phyloP scores from a whole-genome alignment of 1,140 invertebrate species.

The Plutomurus gul region DNA sequence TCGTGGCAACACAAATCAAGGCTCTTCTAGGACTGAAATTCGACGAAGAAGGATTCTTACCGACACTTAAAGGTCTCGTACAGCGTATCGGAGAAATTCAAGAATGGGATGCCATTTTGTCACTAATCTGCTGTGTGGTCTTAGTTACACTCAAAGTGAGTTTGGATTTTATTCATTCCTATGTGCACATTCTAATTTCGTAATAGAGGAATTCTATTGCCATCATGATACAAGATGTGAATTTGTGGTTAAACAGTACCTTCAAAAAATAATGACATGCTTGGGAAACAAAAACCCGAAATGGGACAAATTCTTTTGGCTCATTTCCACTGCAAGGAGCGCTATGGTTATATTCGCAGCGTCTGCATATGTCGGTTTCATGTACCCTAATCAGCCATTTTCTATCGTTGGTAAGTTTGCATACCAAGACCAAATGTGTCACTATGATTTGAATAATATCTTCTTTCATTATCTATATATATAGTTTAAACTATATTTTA shows the following conservation, averaged over 20 bases:
- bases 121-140: conserved; percentile 69
- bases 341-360: conserved; percentile 58
- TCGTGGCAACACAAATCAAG: conserved; percentile 81
- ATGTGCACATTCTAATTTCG: no score
- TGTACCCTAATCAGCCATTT: conserved; percentile 33
- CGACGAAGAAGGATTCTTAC: conserved; percentile 68
- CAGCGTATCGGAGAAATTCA: conserved; percentile 69
- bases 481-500: background rate
- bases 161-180: background rate
- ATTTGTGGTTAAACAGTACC: conserved; percentile 33
- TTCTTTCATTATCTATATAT: background rate
- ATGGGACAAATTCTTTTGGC: conserved; percentile 55
- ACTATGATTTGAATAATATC: background rate
- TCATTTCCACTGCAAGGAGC: conserved; percentile 59
- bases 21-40: conserved; percentile 73
- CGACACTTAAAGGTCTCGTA: conserved; percentile 67
- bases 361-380: conserved; percentile 32
- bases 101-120: conserved; percentile 69
- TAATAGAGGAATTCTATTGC: no score
- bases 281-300: conserved; percentile 25
- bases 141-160: conserved; percentile 66
- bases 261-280: conserved; percentile 32
- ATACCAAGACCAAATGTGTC: background rate
- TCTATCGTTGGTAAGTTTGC: conserved; percentile 40
- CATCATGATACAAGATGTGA: no score